Base-by-base conservation (phyloP, 2,113 vertebrate genomes). In the Dicerorhinus sumatrensis region DNA sequence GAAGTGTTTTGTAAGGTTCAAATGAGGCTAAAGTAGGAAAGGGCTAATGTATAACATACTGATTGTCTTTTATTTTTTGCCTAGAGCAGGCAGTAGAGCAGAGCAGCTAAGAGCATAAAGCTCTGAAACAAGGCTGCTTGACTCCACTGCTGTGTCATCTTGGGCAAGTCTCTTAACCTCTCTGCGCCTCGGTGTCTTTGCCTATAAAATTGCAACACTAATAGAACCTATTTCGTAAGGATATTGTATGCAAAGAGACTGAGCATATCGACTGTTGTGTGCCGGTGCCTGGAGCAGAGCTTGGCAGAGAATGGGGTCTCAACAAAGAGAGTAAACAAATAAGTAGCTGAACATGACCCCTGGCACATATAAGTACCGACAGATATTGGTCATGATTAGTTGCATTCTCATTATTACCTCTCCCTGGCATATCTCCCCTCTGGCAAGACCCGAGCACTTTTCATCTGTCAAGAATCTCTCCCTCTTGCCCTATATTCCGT, bases 141-240 rank as follows among this genome's bases (percentile, higher is more conserved):
- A 60, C 29, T 65, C 18, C n/a, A 33, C 11, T n/a, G 48, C n/a
- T 77, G 62, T 70, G 91, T 70, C 91, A 94, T 48, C 75, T 77
- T 51, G 63, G 56, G 56, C 25, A 84, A 75, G 46, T 69, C 5
- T 60, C 65, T 70, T 82, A 36, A 86, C 51, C n/a, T 85, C 29
- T 97, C 56, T 96, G 46, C 63, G 58, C 7, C 58, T 89, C 10
- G 23, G 27, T n/a, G 77, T 33, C 14, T 79, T 90, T 14, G 31
- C 76, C 94, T 29, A 2, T 51, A 76, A 86, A 91, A 93, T 62
- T 39, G 31, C 33, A 77, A 6, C 6, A 21, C 2, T n/a, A 65
- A 48, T 1, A 90, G 42, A 83, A 58, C 0, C 42, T 33, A 7
- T 18, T 17, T 82, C 8, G 18, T 42, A 36, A 82, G 33, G 54